A percentile compares a stretch with the other conserved stretches of the same genome.
Conservation (phyloP, 2,888 invertebrate genomes). For the Crematogaster levior region DNA sequence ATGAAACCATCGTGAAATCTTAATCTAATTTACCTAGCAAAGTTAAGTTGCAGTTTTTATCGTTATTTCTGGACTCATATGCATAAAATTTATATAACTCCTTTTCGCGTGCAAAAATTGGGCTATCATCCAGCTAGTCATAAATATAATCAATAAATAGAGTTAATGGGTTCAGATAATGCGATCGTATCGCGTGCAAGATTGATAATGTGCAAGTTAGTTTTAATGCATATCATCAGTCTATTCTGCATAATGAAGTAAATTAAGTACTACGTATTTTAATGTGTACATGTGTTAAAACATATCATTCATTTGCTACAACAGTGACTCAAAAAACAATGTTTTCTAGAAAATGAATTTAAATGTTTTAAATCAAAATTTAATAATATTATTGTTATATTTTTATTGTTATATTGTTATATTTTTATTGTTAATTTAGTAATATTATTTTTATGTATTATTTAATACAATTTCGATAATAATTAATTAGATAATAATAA, state of each 20-base stretch:
- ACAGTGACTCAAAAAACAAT: too few species aligned
- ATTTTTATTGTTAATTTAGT: too few species aligned
- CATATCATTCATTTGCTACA: too few species aligned
- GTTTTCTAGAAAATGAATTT: too few species aligned
- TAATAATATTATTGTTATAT: not conserved
- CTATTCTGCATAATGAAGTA: not conserved
- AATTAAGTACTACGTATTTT: slow-evolving; percentile 14
- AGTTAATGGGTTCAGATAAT: not conserved
- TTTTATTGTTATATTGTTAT: too few species aligned
- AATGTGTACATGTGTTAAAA: not conserved
- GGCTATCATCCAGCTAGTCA: not conserved
- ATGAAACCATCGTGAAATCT: slow-evolving; percentile 15
- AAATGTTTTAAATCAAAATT: too few species aligned
- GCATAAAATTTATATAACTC: slow-evolving; percentile 24
- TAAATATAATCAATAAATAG: not conserved
- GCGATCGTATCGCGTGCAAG: not conserved
- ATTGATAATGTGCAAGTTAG: not conserved
- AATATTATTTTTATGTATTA: too few species aligned
- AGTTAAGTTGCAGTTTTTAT: slow-evolving; percentile 8
- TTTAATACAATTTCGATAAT: too few species aligned
- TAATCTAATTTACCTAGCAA: slow-evolving; percentile 26
- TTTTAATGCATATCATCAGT: not conserved
- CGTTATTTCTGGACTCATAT: not conserved
- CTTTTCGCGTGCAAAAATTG: slow-evolving; percentile 3
- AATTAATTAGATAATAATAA: too few species aligned